Conservation (phyloP, 1,140 invertebrate species). For the Magallana ariakensis region DNA sequence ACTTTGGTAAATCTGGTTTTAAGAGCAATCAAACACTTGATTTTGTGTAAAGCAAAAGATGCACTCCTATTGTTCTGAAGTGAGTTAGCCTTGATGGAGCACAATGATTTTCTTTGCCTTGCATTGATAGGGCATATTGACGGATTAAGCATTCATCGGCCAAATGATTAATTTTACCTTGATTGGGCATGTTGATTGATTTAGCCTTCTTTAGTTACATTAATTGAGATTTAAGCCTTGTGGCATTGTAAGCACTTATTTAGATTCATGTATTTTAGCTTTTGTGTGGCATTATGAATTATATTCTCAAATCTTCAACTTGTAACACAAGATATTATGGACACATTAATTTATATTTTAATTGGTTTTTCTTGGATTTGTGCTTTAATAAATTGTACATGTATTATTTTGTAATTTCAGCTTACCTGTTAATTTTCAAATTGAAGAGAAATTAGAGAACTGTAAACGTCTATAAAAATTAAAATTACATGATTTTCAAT, state of each 20-base stretch:
- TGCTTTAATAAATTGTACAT: background rate
- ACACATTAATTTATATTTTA: background rate
- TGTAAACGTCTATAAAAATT: too few species aligned
- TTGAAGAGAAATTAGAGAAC: background rate
- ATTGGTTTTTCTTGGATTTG: background rate
- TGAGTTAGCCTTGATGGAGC: background rate
- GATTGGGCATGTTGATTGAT: background rate
- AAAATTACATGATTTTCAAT: too few species aligned
- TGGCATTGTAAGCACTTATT: background rate
- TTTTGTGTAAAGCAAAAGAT: background rate
- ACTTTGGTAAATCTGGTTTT: background rate
- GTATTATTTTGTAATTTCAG: constrained; percentile 5
- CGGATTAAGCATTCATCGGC: too few species aligned
- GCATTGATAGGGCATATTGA: background rate
- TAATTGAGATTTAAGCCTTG: background rate
- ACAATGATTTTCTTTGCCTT: background rate
- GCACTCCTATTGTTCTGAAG: background rate
- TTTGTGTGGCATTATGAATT: background rate
- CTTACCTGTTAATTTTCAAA: background rate
- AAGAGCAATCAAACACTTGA: background rate
- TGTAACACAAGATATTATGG: background rate
- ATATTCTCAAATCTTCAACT: background rate
- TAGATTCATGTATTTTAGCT: background rate
- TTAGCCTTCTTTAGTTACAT: background rate
- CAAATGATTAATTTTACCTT: background rate